A percentile compares a stretch with the other conserved stretches of the same genome.
Evolutionary conservation across 2,113 vertebrate genomes (phyloP).

Genomic region (Solea solea): DNA sequence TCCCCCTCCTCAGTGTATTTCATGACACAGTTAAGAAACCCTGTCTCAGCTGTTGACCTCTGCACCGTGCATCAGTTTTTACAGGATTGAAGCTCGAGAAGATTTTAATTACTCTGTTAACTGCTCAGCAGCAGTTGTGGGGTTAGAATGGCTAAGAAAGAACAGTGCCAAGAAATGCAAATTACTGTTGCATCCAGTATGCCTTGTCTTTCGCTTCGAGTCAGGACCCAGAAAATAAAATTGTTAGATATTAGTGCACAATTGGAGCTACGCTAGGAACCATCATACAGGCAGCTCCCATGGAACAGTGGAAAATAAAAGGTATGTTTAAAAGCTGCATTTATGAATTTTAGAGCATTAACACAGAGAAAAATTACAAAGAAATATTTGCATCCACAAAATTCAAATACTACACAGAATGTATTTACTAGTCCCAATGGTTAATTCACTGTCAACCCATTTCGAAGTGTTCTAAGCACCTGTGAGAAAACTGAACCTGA

Average conservation of each 20-base stretch:
- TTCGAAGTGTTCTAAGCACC: neutral
- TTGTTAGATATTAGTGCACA: conserved; percentile 32
- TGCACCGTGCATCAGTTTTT: conserved; percentile 40
- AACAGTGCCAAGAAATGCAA: conserved; percentile 43
- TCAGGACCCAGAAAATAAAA: conserved; percentile 41
- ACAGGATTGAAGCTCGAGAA: conserved; percentile 62
- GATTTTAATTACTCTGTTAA: conserved; percentile 60
- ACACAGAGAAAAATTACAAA: too few relatives aligned
- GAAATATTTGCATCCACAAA: neutral
- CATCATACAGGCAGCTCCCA: conserved; percentile 15
- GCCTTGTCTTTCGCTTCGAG: conserved; percentile 42
- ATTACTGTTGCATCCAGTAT: conserved; percentile 29
- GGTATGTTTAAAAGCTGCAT: conserved; percentile 19
- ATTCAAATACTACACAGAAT: neutral
- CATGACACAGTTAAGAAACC: conserved; percentile 60
- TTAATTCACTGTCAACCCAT: neutral
- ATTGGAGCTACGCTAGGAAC: conserved; percentile 6
- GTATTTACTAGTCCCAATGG: neutral
- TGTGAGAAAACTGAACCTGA: too few relatives aligned
- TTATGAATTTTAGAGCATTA: neutral
- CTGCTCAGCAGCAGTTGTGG: conserved; percentile 43
- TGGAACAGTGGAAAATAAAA: conserved; percentile 16
- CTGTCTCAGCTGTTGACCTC: conserved; percentile 60
- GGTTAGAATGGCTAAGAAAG: conserved; percentile 26
- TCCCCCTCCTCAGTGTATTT: conserved; percentile 41